phyloP scores from a whole-genome alignment of 2,113 vertebrate genomes.

The Hypanus sabinus region DNA sequence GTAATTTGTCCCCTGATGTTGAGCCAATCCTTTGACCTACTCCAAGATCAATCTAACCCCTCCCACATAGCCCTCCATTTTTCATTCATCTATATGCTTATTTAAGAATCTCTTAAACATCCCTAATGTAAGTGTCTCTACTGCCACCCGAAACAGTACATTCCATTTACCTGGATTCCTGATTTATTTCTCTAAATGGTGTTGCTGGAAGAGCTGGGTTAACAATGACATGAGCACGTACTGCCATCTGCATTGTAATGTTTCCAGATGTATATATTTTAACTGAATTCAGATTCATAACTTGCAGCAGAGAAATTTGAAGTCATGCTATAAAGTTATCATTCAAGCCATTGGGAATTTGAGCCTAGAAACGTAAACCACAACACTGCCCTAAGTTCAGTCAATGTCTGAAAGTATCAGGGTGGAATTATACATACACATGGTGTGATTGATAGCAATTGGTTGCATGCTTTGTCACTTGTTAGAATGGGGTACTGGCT shows the following conservation, averaged over 20 bases:
- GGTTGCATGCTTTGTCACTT: constrained; percentile 49
- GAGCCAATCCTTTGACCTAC: too few species aligned
- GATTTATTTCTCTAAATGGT: neutral
- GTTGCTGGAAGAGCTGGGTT: neutral
- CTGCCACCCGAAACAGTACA: too few species aligned
- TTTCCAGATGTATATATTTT: neutral
- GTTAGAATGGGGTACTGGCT: constrained; percentile 42
- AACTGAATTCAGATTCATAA: neutral
- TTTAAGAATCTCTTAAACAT: too few species aligned
- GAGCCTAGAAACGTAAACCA: too few species aligned
- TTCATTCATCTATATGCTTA: too few species aligned
- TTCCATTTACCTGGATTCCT: too few species aligned
- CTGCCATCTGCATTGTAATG: neutral
- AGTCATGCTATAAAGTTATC: neutral
- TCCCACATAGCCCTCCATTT: too few species aligned
- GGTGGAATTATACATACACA: constrained; percentile 55
- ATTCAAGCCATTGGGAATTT: neutral
- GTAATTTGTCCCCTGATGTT: too few species aligned
- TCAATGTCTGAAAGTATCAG: too few species aligned
- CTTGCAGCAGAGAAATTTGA: neutral
- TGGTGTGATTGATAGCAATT: constrained; percentile 52
- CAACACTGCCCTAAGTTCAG: too few species aligned
- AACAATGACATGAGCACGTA: neutral
- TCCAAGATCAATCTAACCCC: too few species aligned
- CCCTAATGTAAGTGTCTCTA: too few species aligned